phyloP scores from a whole-genome alignment of 2,888 invertebrate species.

The Dorcus hopei region DNA sequence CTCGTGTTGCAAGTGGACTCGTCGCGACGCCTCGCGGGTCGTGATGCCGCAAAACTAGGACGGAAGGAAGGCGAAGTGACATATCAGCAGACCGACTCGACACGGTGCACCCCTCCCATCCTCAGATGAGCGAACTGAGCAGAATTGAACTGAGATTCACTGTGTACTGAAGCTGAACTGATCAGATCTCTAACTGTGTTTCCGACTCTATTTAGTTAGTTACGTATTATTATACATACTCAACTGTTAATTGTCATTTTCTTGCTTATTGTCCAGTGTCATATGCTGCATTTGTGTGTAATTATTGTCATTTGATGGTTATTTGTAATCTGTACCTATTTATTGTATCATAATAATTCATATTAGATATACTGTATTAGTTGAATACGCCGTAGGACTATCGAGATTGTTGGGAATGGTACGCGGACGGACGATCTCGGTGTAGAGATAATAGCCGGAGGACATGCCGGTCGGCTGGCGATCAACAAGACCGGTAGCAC shows the following conservation, averaged over 20 bases:
- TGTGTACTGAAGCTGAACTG: slow-evolving; percentile 39
- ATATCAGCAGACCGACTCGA: slow-evolving; percentile 44
- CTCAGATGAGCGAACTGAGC: slow-evolving; percentile 37
- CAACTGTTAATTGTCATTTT: slow-evolving; percentile 38
- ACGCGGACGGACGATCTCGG: slow-evolving; percentile 28
- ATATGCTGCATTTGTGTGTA: slow-evolving; percentile 50
- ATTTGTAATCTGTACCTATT: slow-evolving; percentile 49
- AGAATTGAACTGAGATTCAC: slow-evolving; percentile 43
- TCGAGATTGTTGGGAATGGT: slow-evolving; percentile 34
- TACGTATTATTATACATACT: slow-evolving; percentile 28
- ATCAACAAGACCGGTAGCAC: slow-evolving; percentile 6
- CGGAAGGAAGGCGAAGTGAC: slow-evolving; percentile 37
- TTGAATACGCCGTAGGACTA: slow-evolving; percentile 42
- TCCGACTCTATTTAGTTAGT: slow-evolving; percentile 36
- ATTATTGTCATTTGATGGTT: slow-evolving; percentile 49
- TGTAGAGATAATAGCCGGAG: slow-evolving; percentile 24
- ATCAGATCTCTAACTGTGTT: slow-evolving; percentile 38
- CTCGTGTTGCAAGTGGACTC: slow-evolving; percentile 6
- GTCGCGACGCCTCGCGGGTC: slow-evolving; percentile 8
- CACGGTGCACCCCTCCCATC: slow-evolving; percentile 24
- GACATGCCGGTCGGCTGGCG: slow-evolving; percentile 20
- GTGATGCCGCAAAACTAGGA: slow-evolving; percentile 7
- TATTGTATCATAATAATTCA: slow-evolving; percentile 46
- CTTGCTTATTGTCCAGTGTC: slow-evolving; percentile 53
- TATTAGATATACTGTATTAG: slow-evolving; percentile 39